Conservation (phyloP, 2,888 invertebrate species). For the Lycia hirtaria region DNA sequence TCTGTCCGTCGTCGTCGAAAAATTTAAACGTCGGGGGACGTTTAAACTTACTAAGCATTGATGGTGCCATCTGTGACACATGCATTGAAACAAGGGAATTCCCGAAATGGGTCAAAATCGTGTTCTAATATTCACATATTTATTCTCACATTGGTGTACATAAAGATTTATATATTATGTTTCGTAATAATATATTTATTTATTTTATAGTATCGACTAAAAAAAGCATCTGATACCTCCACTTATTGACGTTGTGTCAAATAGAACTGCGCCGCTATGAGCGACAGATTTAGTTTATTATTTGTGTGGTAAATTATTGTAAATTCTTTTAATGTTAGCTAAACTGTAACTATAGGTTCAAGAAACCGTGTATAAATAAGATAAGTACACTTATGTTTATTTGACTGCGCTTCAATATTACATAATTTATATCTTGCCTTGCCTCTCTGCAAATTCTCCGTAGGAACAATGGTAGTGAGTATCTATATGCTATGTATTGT, state of each 20-base stretch:
- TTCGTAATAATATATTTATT: too few species aligned
- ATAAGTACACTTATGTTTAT: slow-evolving; percentile 1
- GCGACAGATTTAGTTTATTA: slow-evolving; percentile 29
- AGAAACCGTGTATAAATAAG: slow-evolving; percentile 27
- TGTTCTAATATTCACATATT: too few species aligned
- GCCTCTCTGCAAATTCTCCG: slow-evolving; percentile 7
- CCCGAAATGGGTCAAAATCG: too few species aligned
- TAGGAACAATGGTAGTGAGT: slow-evolving; percentile 11
- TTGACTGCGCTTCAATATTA: slow-evolving; percentile 6
- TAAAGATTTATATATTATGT: too few species aligned
- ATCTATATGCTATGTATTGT: not conserved
- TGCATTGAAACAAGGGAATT: too few species aligned
- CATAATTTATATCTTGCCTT: slow-evolving; percentile 12
- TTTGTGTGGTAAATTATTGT: slow-evolving; percentile 24
- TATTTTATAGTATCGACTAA: not conserved
- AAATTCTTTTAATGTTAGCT: slow-evolving; percentile 12
- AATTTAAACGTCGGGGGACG: too few species aligned
- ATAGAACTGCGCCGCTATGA: slow-evolving; percentile 20
- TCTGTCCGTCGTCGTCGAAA: too few species aligned
- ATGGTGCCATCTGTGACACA: too few species aligned
- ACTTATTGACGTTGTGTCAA: not conserved
- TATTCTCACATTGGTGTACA: too few species aligned
- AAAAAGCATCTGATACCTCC: not conserved
- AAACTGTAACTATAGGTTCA: slow-evolving; percentile 29
- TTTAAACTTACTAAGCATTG: too few species aligned